Percentiles rank a stretch among this genome's conserved stretches.
Evolutionary conservation across 2,888 invertebrate genomes (phyloP).

Genomic region (Margaritifera margaritifera): DNA sequence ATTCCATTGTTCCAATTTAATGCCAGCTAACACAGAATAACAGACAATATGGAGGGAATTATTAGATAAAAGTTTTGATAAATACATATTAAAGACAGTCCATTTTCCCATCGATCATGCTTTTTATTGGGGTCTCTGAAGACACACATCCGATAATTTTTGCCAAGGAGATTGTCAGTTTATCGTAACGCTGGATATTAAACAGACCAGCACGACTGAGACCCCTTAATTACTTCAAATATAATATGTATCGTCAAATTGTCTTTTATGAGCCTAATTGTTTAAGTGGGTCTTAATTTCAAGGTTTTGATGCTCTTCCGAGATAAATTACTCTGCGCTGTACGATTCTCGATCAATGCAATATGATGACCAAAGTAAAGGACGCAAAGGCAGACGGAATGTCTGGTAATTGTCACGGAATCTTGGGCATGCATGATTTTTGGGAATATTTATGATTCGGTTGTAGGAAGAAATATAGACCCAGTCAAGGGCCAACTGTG

Average conservation of each 20-base stretch:
- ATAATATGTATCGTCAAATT: constrained; percentile 22
- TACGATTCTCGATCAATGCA: too few relatives aligned
- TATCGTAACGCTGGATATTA: constrained; percentile 8
- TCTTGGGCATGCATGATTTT: too few relatives aligned
- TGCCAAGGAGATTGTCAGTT: constrained; percentile 18
- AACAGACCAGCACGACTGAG: constrained; percentile 16
- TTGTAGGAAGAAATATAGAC: too few relatives aligned
- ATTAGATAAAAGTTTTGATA: constrained; percentile 61
- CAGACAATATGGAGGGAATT: constrained; percentile 55
- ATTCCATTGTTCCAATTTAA: constrained; percentile 60
- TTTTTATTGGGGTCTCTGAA: too few relatives aligned
- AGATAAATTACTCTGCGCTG: too few relatives aligned
- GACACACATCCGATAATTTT: constrained; percentile 24
- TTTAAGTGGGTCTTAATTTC: constrained; percentile 37
- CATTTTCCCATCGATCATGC: constrained; percentile 17
- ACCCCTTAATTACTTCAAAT: constrained; percentile 29
- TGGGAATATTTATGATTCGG: too few relatives aligned
- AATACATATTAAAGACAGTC: constrained; percentile 57
- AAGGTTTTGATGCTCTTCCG: constrained; percentile 20
- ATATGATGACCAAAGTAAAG: too few relatives aligned
- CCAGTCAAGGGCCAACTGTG: too few relatives aligned
- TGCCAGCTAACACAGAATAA: constrained; percentile 53
- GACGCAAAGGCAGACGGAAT: too few relatives aligned
- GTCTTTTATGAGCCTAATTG: constrained; percentile 25
- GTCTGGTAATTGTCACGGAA: too few relatives aligned